A percentile compares a stretch with the other conserved stretches of the same genome.
These are phyloP conservation scores for Thomomys bottae DNA, from an alignment of 2,113 vertebrate genomes.

Conservation along the genomic window DNA sequence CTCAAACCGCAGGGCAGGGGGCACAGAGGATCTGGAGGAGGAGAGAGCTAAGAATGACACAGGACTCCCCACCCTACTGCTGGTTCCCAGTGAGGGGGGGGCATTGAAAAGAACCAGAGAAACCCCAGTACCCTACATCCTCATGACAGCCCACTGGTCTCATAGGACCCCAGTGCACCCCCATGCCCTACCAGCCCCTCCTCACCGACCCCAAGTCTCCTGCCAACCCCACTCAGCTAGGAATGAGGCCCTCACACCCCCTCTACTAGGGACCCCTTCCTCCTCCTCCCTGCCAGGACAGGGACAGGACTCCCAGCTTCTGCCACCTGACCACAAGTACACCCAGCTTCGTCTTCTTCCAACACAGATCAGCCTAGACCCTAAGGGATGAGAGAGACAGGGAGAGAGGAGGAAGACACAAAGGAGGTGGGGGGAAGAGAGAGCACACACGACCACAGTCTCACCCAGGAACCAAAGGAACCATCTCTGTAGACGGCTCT, in stretches of 20 bases:
- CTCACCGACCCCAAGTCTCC: neutral
- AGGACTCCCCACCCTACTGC: neutral
- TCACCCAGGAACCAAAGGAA: neutral
- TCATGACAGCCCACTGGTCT: neutral
- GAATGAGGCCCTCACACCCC: too few relatives aligned
- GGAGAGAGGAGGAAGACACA: neutral
- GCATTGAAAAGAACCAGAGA: neutral
- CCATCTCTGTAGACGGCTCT: neutral
- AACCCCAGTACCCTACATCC: accelerated
- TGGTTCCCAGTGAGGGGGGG: neutral
- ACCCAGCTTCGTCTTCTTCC: neutral
- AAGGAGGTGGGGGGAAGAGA: neutral
- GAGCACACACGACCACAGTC: neutral
- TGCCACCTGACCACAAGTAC: neutral
- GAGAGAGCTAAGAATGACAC: neutral
- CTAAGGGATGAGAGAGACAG: neutral
- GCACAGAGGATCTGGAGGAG: neutral
- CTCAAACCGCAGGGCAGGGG: neutral
- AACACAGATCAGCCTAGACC: neutral
- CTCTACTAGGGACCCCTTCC: neutral
- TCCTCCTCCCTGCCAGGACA: neutral
- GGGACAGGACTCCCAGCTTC: neutral
- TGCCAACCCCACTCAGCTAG: neutral
- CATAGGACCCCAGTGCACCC: neutral
- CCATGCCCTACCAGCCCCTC: neutral